phyloP scores from a whole-genome alignment of 1,140 invertebrate genomes.

The Trachelipus rathkii region DNA sequence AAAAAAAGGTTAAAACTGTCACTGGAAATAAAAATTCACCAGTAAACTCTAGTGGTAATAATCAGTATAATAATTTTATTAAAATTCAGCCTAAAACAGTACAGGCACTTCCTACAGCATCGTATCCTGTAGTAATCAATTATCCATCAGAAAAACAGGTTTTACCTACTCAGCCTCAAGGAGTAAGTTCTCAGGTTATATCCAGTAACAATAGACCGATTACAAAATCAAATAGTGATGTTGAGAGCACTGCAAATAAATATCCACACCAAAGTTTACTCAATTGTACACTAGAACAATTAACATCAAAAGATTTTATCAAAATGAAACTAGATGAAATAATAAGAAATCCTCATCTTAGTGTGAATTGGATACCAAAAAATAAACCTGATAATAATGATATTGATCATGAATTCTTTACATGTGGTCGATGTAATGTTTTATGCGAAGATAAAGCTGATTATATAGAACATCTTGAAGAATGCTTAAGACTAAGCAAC shows the following conservation, averaged over 20 bases:
- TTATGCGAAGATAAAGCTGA: neutral
- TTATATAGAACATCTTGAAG: conserved; percentile 1
- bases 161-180: neutral
- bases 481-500: neutral
- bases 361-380: neutral
- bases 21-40: neutral
- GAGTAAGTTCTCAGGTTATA: neutral
- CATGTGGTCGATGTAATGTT: conserved; percentile 4
- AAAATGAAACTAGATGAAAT: conserved; percentile 2
- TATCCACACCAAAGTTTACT: neutral
- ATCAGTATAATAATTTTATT: neutral
- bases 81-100: neutral
- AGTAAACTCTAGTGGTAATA: neutral
- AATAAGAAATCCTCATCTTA: neutral
- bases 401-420: neutral
- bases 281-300: neutral
- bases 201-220: neutral
- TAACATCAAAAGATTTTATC: neutral
- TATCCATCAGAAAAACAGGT: neutral
- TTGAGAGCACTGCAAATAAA: neutral
- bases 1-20: neutral
- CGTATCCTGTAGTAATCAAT: neutral
- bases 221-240: neutral
- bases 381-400: neutral
- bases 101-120: neutral